phyloP scores from a whole-genome alignment of 2,888 invertebrate species.

The Sphaerophoria rueppellii region DNA sequence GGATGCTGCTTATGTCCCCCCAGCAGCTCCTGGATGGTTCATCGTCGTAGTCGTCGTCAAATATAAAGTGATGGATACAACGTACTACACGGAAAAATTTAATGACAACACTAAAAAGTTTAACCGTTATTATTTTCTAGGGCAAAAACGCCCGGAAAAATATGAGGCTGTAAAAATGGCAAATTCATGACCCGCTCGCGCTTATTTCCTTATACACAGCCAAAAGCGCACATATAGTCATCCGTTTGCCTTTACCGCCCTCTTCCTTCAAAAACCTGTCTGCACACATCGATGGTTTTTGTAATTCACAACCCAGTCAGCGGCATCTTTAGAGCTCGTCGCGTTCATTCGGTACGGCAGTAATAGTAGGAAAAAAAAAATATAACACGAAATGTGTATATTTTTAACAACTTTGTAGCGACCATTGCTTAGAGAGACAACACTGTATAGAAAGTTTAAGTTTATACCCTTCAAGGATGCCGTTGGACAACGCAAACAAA shows the following conservation, averaged over 20 bases:
- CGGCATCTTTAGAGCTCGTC: slow-evolving; percentile 53
- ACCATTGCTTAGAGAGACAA: slow-evolving; percentile 69
- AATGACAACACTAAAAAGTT: slow-evolving; percentile 82
- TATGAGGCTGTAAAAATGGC: slow-evolving; percentile 82
- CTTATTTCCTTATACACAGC: slow-evolving; percentile 61
- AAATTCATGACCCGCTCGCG: slow-evolving; percentile 81
- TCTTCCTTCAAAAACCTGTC: slow-evolving; percentile 28
- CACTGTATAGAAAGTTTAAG: slow-evolving; percentile 55
- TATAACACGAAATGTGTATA: slow-evolving; percentile 37
- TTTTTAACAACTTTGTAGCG: slow-evolving; percentile 70
- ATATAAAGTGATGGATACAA: slow-evolving; percentile 62
- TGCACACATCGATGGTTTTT: slow-evolving; percentile 69
- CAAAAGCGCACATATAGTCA: slow-evolving; percentile 26
- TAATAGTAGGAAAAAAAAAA: slow-evolving; percentile 37
- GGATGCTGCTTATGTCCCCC: slow-evolving; percentile 45
- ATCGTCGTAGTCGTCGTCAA: neutral
- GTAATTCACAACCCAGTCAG: slow-evolving; percentile 40
- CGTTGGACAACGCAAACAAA: no score
- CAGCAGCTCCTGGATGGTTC: slow-evolving; percentile 12
- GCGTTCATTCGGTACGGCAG: neutral
- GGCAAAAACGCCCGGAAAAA: slow-evolving; percentile 79
- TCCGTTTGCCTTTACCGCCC: neutral
- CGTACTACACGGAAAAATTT: slow-evolving; percentile 81
- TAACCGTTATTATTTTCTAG: slow-evolving; percentile 82
- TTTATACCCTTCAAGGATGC: slow-evolving; percentile 45